A percentile compares a stretch with the other conserved stretches of the same genome.
phyloP scores from a whole-genome alignment of 2,888 invertebrate species.

The Brachynemurus nebulosus region DNA sequence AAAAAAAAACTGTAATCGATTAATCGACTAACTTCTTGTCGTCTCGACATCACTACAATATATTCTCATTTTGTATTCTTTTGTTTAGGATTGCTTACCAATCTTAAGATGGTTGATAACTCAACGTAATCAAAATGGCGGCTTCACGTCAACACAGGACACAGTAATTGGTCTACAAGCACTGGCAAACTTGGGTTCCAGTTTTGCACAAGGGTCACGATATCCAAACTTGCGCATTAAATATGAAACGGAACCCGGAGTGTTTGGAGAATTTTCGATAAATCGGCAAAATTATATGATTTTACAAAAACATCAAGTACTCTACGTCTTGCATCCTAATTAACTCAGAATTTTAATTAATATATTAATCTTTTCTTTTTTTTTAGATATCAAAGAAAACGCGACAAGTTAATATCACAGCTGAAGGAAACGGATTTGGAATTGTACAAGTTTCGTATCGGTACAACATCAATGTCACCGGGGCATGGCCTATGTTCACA shows the following conservation, averaged over 20 bases:
- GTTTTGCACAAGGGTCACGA: constrained; percentile 31
- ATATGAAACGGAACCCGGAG: constrained; percentile 29
- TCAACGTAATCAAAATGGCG: constrained; percentile 55
- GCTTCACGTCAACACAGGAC: constrained; percentile 61
- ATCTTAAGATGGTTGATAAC: constrained; percentile 58
- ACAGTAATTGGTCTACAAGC: constrained; percentile 63
- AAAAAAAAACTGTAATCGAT: no score
- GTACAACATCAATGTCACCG: constrained; percentile 76
- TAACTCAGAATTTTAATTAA: not conserved
- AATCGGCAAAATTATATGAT: constrained; percentile 29
- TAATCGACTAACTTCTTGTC: no score
- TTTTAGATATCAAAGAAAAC: constrained; percentile 37
- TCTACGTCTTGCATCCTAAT: not conserved
- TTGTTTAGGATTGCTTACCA: constrained; percentile 37
- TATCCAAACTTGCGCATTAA: constrained; percentile 32
- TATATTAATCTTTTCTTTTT: constrained; percentile 6
- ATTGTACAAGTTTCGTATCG: constrained; percentile 64
- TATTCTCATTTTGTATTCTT: no score
- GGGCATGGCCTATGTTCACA: constrained; percentile 74
- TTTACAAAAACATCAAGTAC: constrained; percentile 9
- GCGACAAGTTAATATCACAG: constrained; percentile 54
- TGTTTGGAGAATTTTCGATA: constrained; percentile 47
- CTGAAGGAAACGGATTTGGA: constrained; percentile 67
- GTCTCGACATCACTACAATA: no score
- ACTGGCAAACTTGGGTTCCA: constrained; percentile 48